Base-by-base conservation (phyloP, 2,113 vertebrate genomes). In the Xiphophorus maculatus region DNA sequence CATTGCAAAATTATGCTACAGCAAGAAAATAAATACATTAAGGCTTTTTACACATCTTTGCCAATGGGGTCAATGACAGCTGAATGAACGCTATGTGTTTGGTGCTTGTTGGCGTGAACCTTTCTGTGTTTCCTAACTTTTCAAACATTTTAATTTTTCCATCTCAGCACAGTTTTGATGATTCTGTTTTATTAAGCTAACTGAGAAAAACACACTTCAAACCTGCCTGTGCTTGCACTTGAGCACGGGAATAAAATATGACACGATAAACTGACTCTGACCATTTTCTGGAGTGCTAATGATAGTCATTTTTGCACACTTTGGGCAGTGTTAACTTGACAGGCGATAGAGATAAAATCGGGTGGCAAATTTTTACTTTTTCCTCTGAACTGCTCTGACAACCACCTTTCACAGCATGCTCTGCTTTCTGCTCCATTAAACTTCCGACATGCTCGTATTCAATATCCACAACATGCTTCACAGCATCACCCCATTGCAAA, bases 261-360 rank as follows among this genome's bases (percentile, higher is more conserved):
- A 54, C 51, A 54, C 64, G 81, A 35, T 69, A 84, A 83, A 82
- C 62, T 51, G 80, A 73, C 75, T 74, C 58, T 28, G 32, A 37
- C 63, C 28, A 42, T 75, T 81, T 84, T 77, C 70, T 65, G 60
- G 66, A 30, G 66, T 10, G 19, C 22, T n/a, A 84, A 80, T 12
- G n/a, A 85, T 79, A 58, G 32, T 76, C 51, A 61, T 71, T 81
- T 76, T 65, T 80, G n/a, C 66, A 44, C 62, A 63, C 76, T 58
- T 76, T 74, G 33, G 63, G 81, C 62, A 27, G 74, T 69, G 68
- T 77, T 80, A 88, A 87, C 89, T 66, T 62, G 76, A 62, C 48
- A 62, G 61, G 62, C 73, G 74, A 77, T 85, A 86, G 71, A 82
- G 90, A 89, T 88, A 88, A 88, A 80, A 88, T 85, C 71, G 63